These are phyloP conservation scores for Eulacestoma nigropectus DNA, from an alignment of 2,113 vertebrate genomes.

Conservation along the genomic window DNA sequence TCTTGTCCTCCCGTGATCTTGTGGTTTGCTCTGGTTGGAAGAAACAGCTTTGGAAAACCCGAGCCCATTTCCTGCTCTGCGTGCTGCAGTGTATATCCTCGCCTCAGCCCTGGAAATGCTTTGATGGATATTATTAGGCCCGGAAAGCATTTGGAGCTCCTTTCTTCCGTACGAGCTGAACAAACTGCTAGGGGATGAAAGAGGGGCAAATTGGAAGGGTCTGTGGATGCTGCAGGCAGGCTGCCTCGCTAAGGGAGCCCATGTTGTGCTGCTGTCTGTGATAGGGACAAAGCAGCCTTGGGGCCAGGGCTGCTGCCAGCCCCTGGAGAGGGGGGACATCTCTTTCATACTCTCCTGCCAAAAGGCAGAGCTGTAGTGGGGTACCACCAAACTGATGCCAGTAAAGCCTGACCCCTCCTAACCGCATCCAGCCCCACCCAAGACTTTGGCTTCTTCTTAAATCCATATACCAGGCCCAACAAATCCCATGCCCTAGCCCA, in stretches of 20 bases:
- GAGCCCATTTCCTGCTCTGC: slow-evolving; percentile 57
- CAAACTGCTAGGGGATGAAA: slow-evolving; percentile 47
- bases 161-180: slow-evolving; percentile 44
- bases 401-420: not conserved
- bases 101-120: slow-evolving; percentile 60
- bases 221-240: not conserved
- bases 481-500: not conserved
- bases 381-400: not conserved
- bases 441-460: not conserved
- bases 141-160: slow-evolving; percentile 62
- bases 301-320: not conserved
- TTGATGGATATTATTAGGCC: slow-evolving; percentile 73
- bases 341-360: not conserved
- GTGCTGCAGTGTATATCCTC: slow-evolving; percentile 37
- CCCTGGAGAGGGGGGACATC: not conserved
- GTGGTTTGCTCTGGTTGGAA: slow-evolving; percentile 52
- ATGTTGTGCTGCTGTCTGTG: accelerated
- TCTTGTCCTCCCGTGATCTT: slow-evolving; percentile 50
- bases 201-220: slow-evolving; percentile 53
- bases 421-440: not conserved
- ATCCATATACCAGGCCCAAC: not conserved
- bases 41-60: slow-evolving; percentile 27
- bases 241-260: not conserved
- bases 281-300: not conserved
- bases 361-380: not conserved